Evolutionary conservation across 2,113 vertebrate genomes (phyloP).

Genomic region (Mus spicilegus): DNA sequence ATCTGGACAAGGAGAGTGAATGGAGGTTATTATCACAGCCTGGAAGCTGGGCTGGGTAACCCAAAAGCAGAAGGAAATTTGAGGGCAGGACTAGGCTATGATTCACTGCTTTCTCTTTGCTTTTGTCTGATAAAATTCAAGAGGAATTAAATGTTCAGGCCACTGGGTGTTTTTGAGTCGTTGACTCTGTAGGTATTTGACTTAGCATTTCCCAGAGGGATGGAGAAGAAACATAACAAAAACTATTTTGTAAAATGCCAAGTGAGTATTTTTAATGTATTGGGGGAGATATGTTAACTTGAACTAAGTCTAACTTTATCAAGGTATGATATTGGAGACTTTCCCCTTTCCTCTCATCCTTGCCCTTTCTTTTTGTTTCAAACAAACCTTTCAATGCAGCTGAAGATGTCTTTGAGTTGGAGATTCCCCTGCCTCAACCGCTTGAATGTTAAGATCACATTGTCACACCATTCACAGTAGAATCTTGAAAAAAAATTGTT

Average conservation of each 20-base stretch:
- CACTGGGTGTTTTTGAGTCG: not conserved
- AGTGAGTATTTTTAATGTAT: not conserved
- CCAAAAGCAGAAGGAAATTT: not conserved
- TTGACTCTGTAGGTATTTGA: not conserved
- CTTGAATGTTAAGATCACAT: not conserved
- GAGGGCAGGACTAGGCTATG: not conserved
- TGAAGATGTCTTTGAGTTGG: not conserved
- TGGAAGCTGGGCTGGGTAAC: not conserved
- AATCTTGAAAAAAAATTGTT: not conserved
- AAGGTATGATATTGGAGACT: not conserved
- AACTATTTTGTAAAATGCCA: not conserved
- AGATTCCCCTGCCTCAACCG: not conserved
- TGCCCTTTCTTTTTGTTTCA: not conserved
- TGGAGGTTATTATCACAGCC: not conserved
- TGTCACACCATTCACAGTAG: too few relatives aligned
- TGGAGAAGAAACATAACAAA: not conserved
- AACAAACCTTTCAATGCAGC: not conserved
- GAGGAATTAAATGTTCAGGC: not conserved
- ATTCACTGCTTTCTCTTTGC: not conserved
- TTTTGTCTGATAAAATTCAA: not conserved
- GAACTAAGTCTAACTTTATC: constrained; percentile 7
- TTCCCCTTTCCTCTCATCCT: not conserved
- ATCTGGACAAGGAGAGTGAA: fast-evolving
- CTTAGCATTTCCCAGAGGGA: not conserved
- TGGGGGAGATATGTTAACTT: not conserved